These are phyloP conservation scores for Philopedon plagiatum DNA, from an alignment of 2,888 invertebrate species.

Conservation along the genomic window DNA sequence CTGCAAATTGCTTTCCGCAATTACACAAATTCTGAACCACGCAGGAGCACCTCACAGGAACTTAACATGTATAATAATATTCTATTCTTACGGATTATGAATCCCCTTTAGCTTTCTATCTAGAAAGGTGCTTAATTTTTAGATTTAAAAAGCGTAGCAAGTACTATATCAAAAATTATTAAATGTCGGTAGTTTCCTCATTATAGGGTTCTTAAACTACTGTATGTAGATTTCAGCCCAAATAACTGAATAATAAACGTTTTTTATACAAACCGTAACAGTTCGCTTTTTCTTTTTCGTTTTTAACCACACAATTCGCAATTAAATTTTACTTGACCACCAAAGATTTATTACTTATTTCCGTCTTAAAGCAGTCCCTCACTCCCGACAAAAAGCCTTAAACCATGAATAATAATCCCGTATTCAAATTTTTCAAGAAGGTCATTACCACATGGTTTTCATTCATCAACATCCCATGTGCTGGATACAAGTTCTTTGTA, in stretches of 20 bases:
- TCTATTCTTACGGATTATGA: no score
- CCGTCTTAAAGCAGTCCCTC: constrained; percentile 45
- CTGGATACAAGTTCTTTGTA: constrained; percentile 33
- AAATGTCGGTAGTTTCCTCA: no score
- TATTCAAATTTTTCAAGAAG: constrained; percentile 49
- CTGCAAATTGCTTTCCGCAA: no score
- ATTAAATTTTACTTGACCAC: constrained; percentile 44
- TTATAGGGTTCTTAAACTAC: no score
- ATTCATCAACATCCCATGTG: constrained; percentile 50
- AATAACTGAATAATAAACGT: neutral
- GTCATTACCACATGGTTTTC: constrained; percentile 52
- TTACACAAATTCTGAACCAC: no score
- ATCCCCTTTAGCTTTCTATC: no score
- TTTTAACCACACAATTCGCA: constrained; percentile 39
- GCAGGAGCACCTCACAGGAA: no score
- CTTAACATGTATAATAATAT: no score
- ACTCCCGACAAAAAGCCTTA: constrained; percentile 39
- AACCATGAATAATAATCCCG: constrained; percentile 48
- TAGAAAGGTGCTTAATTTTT: no score
- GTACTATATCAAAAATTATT: no score
- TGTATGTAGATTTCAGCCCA: neutral
- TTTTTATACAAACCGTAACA: neutral
- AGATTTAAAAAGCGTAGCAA: no score
- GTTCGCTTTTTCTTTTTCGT: neutral
- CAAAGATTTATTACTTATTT: constrained; percentile 48